These are phyloP conservation scores for Sceloporus tristichus DNA, from an alignment of 2,113 vertebrate genomes.

Conservation along the genomic window DNA sequence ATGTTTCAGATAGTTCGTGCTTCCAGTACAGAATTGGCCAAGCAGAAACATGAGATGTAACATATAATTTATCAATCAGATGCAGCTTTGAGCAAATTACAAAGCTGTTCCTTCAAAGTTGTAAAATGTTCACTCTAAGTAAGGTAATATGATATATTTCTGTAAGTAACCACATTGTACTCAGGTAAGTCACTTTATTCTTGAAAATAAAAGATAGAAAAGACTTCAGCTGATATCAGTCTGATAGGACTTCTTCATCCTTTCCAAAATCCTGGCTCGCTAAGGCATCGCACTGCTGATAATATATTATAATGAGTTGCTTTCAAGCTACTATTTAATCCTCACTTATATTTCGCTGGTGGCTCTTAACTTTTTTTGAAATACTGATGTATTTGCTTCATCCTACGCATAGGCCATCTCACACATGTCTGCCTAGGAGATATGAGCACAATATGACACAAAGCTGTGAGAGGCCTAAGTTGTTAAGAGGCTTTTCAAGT, in stretches of 20 bases:
- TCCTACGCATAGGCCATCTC: slow-evolving; percentile 12
- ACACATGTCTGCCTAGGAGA: slow-evolving; percentile 23
- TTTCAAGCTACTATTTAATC: slow-evolving; percentile 18
- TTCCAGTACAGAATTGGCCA: too few relatives aligned
- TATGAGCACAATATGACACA: slow-evolving; percentile 6
- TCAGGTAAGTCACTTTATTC: not conserved
- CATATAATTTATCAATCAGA: too few relatives aligned
- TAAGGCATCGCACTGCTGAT: slow-evolving; percentile 11
- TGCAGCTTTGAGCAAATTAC: slow-evolving; percentile 1
- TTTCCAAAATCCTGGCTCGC: slow-evolving; percentile 3
- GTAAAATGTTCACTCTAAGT: slow-evolving; percentile 30
- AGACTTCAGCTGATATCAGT: slow-evolving; percentile 1
- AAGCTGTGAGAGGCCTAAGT: not conserved
- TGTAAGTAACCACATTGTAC: slow-evolving; percentile 1
- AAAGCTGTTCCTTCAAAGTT: slow-evolving; percentile 15
- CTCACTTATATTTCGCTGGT: slow-evolving; percentile 12
- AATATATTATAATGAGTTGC: not conserved
- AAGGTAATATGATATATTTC: slow-evolving; percentile 8
- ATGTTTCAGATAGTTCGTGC: not conserved
- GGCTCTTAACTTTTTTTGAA: slow-evolving; percentile 25
- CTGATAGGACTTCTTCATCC: not conserved
- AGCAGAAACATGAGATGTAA: too few relatives aligned
- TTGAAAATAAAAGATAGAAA: slow-evolving; percentile 9
- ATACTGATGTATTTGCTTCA: slow-evolving; percentile 56
- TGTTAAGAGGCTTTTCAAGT: slow-evolving; percentile 23